Evolutionary conservation across 2,888 invertebrate genomes (phyloP).

Genomic region (Falcaria lacertinaria): DNA sequence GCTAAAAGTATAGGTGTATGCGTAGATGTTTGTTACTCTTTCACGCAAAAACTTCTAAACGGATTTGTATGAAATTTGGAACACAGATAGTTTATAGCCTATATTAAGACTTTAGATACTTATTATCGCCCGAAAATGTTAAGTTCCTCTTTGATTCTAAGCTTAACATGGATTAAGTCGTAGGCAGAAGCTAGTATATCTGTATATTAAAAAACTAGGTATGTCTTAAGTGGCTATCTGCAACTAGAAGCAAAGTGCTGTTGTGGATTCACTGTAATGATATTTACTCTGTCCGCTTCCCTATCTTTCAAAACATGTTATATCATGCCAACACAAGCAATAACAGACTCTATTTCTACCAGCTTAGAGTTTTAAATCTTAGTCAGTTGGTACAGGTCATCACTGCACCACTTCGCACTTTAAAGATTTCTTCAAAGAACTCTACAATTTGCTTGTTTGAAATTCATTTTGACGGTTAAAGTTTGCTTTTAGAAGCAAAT

Average conservation of each 20-base stretch:
- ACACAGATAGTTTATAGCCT: too few species aligned
- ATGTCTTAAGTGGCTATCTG: slow-evolving; percentile 56
- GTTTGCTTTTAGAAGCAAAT: slow-evolving; percentile 49
- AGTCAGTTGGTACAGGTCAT: slow-evolving; percentile 22
- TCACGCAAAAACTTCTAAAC: too few species aligned
- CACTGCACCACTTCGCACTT: slow-evolving; percentile 33
- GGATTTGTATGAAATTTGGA: too few species aligned
- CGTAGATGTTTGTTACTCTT: too few species aligned
- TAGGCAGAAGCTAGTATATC: too few species aligned
- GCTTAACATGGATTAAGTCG: too few species aligned
- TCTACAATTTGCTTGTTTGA: slow-evolving; percentile 60
- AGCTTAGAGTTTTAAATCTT: slow-evolving; percentile 18
- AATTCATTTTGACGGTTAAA: slow-evolving; percentile 58
- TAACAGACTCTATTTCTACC: too few species aligned
- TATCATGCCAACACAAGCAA: slow-evolving; percentile 8
- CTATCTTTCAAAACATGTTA: slow-evolving; percentile 24
- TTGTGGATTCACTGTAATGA: slow-evolving; percentile 66
- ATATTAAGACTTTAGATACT: too few species aligned
- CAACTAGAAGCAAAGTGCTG: slow-evolving; percentile 45
- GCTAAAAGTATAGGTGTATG: too few species aligned
- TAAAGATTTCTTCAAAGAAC: slow-evolving; percentile 56
- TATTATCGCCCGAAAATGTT: too few species aligned
- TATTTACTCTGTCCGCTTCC: slow-evolving; percentile 51
- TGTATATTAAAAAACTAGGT: too few species aligned
- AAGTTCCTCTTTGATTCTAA: too few species aligned